phyloP scores from a whole-genome alignment of 1,140 invertebrate species.

The Patella vulgata region DNA sequence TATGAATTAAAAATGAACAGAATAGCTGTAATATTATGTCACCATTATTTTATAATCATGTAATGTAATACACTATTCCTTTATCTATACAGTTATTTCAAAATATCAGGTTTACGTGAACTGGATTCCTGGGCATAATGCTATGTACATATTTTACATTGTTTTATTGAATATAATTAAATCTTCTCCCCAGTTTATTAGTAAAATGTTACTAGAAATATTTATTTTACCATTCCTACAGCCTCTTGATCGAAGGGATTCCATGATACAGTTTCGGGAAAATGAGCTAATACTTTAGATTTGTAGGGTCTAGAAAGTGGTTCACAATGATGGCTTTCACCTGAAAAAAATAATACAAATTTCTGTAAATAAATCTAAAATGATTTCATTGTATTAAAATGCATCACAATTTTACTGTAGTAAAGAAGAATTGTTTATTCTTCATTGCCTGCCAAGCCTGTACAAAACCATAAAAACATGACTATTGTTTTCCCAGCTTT shows the following conservation, averaged over 20 bases:
- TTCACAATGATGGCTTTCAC: conserved; percentile 74
- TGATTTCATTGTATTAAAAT: not conserved
- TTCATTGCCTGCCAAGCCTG: not conserved
- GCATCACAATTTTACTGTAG: not conserved
- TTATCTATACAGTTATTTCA: too few species aligned
- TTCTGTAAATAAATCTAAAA: conserved; percentile 38
- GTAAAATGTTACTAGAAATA: too few species aligned
- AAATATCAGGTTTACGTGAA: too few species aligned
- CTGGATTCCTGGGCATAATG: too few species aligned
- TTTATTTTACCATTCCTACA: conserved; percentile 92
- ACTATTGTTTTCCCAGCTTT: too few species aligned
- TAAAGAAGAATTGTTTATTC: not conserved
- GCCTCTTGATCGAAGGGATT: conserved; percentile 95
- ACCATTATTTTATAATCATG: too few species aligned
- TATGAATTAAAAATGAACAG: too few species aligned
- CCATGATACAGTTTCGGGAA: conserved; percentile 88
- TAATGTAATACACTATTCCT: too few species aligned
- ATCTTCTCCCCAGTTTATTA: too few species aligned
- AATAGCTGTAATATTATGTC: too few species aligned
- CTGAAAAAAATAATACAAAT: conserved; percentile 74
- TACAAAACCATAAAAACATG: not conserved
- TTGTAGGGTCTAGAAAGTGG: conserved; percentile 95
- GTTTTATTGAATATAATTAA: too few species aligned
- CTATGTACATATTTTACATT: too few species aligned
- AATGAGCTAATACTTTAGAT: conserved; percentile 92